Evolutionary conservation across 2,113 vertebrate genomes (phyloP), one percentile per base, ranked within the genome.

Genomic region (Entomyzon cyanotis): DNA sequence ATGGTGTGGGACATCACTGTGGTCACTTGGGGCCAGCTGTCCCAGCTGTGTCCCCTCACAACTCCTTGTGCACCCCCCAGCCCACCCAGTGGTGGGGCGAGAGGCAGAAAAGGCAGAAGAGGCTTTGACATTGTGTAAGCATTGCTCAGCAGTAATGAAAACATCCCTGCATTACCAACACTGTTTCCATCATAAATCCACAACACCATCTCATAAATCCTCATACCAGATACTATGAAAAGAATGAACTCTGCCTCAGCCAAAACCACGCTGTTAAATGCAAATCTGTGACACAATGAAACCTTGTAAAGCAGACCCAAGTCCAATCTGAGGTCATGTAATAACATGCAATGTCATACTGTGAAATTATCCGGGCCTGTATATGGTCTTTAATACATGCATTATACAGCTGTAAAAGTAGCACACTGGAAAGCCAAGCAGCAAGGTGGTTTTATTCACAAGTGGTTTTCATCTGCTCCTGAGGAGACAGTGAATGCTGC

Each of bases 361-460:
- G 28, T 46, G 69, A 59, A 71, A 70, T 46, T 39, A 82, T 23
- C 56, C 23, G 69, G 14, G 33, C 21, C 56, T 78, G 1, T 28
- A 11, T 12, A 1, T 5, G 23, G 28, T 10, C 56, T 62, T 71
- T 75, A 65, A 59, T 3, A 31, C 0, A 2, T 21, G 71, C 18
- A 1, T 44, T 39, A 30, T 2, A 7, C 33, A 42, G 49, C 39
- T 25, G 24, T 60, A 15, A 55, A 47, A 85, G 67, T 53, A 44
- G 7, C 24, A 12, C 18, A 3, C 21, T 20, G 41, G 41, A 65
- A 81, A 91, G 55, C 47, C 25, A 18, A 69, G 60, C 46, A 87
- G 64, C 28, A 41, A 70, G 12, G 35, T 63, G 58, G 4, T 27
- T 84, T 78, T 58, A 31, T 11, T 9, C 22, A 30, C 19, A n/a